Conservation (phyloP, 2,113 vertebrate species). For the Archilochus colubris region DNA sequence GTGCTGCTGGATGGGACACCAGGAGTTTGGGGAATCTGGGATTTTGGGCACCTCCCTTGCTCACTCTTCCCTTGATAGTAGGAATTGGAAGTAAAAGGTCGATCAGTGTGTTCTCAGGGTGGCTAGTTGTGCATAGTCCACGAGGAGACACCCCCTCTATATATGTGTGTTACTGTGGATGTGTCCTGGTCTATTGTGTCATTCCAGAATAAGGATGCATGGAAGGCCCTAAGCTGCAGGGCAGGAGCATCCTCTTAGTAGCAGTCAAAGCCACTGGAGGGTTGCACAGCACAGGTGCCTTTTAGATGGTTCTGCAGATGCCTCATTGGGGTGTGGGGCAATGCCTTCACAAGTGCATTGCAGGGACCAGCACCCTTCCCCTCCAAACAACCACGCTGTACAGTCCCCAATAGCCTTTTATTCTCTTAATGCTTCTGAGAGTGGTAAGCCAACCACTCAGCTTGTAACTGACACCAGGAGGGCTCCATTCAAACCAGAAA, state of each 20-base stretch:
- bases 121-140: not conserved
- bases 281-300: not conserved
- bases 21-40: not conserved
- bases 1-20: not conserved
- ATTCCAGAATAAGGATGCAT: rapidly evolving
- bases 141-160: not conserved
- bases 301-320: not conserved
- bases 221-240: not conserved
- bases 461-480: not conserved
- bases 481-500: not conserved
- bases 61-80: not conserved
- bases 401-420: not conserved
- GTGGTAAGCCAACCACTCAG: not conserved
- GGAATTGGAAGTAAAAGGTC: not conserved
- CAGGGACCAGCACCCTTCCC: not conserved
- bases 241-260: not conserved
- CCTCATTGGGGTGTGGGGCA: not conserved
- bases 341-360: not conserved
- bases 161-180: not conserved
- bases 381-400: rapidly evolving
- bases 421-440: not conserved
- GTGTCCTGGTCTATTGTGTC: not conserved
- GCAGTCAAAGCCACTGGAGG: not conserved
- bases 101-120: not conserved
- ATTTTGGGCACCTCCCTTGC: not conserved